Conservation (phyloP, 2,888 invertebrate species). For the Metacarcinus magister region DNA sequence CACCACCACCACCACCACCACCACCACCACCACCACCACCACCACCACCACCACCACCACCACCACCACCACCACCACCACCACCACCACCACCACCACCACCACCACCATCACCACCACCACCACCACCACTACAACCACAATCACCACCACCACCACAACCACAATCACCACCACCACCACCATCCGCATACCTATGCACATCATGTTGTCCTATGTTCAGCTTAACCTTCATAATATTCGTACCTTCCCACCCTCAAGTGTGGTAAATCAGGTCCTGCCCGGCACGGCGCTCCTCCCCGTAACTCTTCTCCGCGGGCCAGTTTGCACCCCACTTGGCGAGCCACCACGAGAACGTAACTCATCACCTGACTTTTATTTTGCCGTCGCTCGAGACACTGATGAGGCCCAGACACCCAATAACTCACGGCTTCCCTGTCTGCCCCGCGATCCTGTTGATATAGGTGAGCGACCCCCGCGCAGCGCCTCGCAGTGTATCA, state of each 20-base stretch:
- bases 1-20: background rate
- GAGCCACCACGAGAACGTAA: conserved; percentile 18
- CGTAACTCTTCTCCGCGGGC: conserved; percentile 29
- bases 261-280: conserved; percentile 39
- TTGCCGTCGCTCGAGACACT: conserved; percentile 46
- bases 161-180: no score
- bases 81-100: background rate
- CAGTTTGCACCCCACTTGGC: conserved; percentile 45
- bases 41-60: background rate
- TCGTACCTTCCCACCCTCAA: background rate
- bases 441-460: background rate
- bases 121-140: background rate
- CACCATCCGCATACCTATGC: background rate
- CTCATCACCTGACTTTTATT: conserved; percentile 51
- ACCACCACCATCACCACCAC: background rate
- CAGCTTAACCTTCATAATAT: background rate
- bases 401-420: conserved; percentile 53
- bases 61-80: no score
- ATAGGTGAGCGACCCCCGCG: conserved; percentile 40
- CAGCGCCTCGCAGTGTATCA: background rate
- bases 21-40: background rate
- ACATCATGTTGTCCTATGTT: background rate
- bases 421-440: conserved; percentile 46
- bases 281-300: background rate
- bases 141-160: background rate